Evolutionary conservation across 2,797 vertebrate species (phyloP), one percentile per base, ranked within the genome.

Genomic region (Gephyroberyx darwinii): DNA sequence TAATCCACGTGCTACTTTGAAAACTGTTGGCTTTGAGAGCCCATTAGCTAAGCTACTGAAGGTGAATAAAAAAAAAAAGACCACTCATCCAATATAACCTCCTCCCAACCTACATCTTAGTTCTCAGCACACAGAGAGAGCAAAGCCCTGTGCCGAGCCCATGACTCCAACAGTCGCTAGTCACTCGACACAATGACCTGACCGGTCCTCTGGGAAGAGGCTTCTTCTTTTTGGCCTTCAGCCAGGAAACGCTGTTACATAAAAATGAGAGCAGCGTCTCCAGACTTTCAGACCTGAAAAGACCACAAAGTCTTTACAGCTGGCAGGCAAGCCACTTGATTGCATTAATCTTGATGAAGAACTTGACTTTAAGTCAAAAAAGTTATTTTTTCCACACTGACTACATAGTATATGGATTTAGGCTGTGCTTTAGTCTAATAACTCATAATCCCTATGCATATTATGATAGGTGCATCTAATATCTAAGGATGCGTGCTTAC

Each of bases 151-250:
- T 4, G 2, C 31, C 35, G 14, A 57, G n/a, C 6, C 43, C 8
- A 45, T 57, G 7, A 8, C 43, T 19, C 52, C 26, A 62, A 70
- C 26, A 58, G 55, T n/a, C 50, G 20, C 16, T 4, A 2, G 31
- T 60, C 66, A 69, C 64, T 55, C 71, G 57, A 62, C 35, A 68
- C 57, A 54, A 33, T 47, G 50, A 70, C 47, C 37, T 47, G 37
- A 19, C n/a, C 37, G n/a, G 14, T 52, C 22, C 26, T 8, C 13
- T 37, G 47, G 12, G 45, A 30, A 20, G 26, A 20, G 51, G 19
- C 64, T 71, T 69, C 64, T 71, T 69, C 43, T 51, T 74, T 82
- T 85, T 83, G 52, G 22, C 37, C 26, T 57, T 67, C 17, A 52
- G 41, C 20, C 50, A 77, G 20, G 20, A 74, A 68, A 55, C 55